Evolutionary conservation across 2,797 vertebrate species (phyloP), one percentile per base, ranked within the genome.

Genomic region (Typhlichthys eigenmanni): DNA sequence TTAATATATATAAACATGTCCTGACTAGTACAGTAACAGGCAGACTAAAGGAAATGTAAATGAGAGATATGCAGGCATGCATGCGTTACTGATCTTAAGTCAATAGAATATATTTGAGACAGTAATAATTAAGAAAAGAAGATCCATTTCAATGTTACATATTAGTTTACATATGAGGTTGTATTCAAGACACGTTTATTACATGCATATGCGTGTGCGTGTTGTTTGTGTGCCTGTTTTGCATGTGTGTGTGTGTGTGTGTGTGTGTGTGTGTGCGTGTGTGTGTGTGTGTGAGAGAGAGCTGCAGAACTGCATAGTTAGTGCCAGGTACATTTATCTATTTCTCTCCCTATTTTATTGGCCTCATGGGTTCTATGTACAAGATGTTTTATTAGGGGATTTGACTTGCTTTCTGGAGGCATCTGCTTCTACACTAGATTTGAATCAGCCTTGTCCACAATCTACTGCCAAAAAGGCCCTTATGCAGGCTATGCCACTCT

Each of bases 291-390:
- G n/a, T n/a, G 68, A 55, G 72, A 58, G 73, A 19, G 19, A 19
- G 34, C 8, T 50, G 16, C 14, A 75, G 68, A 83, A 80, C 19
- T 78, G 86, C 78, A 78, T 71, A 83, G 75, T 75, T 74, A 76
- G 73, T 71, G 65, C 66, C 79, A 80, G 63, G 63, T 58, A 74
- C 57, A 55, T 64, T 38, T 78, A 56, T 75, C 62, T 68, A 45
- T 80, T 62, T 70, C 48, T 69, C 66, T 68, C 66, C 74, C 68
- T 79, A 62, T 55, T 79, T 80, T 68, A 78, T 58, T 64, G 76
- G 62, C 59, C 78, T 76, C 64, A 50, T 68, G 64, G 70, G 68
- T 58, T 80, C 64, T 29, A 64, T 66, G 72, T 74, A 74, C 61
- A 45, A 62, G 62, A 47, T 1, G 55, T 57, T 80, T 79, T 74